Evolutionary conservation across 2,113 vertebrate species (phyloP).

Genomic region (Meles meles): DNA sequence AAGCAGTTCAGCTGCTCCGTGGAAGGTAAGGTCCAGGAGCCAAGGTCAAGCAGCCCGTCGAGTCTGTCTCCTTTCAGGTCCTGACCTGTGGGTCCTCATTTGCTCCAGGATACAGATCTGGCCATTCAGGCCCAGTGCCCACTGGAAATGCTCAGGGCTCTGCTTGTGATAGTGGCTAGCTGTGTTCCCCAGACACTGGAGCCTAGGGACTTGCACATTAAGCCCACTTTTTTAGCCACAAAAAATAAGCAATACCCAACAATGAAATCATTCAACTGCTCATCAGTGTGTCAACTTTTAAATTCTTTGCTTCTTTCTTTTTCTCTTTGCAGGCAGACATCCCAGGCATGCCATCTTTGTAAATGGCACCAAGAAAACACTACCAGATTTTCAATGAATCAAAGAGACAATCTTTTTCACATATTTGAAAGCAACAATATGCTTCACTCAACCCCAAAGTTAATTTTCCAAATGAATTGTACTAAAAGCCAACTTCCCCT

Average conservation of each 20-base stretch:
- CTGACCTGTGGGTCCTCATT: neutral
- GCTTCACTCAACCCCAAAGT: neutral
- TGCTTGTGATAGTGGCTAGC: neutral
- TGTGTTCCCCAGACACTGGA: neutral
- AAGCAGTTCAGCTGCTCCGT: neutral
- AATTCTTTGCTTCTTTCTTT: neutral
- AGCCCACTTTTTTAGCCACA: neutral
- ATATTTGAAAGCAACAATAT: neutral
- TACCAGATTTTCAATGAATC: constrained; percentile 8
- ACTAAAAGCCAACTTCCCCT: neutral
- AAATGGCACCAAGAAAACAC: constrained; percentile 14
- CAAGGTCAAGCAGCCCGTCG: neutral
- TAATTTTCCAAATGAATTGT: constrained; percentile 17
- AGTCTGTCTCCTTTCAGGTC: neutral
- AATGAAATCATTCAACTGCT: neutral
- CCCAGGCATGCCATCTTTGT: neutral
- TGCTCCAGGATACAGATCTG: neutral
- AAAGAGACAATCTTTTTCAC: neutral
- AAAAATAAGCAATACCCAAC: neutral
- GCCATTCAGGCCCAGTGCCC: neutral
- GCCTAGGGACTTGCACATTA: accelerated
- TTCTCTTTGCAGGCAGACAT: neutral
- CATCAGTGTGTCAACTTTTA: neutral
- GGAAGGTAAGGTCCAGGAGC: neutral
- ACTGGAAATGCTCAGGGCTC: neutral